Conservation (phyloP, 2,113 vertebrate genomes). For the Smithornis capensis region DNA sequence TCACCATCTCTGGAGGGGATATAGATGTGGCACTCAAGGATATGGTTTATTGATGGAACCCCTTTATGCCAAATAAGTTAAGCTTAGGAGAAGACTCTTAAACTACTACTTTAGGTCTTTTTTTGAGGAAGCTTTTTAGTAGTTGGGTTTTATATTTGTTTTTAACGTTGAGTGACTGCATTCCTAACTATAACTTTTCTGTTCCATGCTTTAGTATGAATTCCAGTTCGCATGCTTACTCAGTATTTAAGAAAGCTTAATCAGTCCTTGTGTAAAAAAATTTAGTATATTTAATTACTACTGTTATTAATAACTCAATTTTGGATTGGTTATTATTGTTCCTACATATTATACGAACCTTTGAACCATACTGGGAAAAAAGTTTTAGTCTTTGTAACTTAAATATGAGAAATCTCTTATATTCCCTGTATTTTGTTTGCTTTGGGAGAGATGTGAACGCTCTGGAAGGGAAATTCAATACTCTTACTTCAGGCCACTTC, state of each 20-base stretch:
- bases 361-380: not conserved
- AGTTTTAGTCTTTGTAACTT: not conserved
- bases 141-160: not conserved
- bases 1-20: not conserved
- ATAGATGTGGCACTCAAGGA: not conserved
- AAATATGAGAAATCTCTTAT: not conserved
- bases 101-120: not conserved
- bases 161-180: not conserved
- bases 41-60: fast-evolving
- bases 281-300: not conserved
- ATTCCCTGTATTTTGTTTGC: not conserved
- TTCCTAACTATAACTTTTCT: not conserved
- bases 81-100: not conserved
- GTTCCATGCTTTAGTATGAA: not conserved
- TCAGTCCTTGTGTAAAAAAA: not conserved
- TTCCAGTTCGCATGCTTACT: not conserved
- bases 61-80: not conserved
- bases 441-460: not conserved
- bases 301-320: not conserved
- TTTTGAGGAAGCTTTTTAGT: not conserved
- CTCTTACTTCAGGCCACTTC: not conserved
- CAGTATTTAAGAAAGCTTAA: not conserved
- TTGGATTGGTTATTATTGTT: not conserved
- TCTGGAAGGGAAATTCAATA: not conserved
- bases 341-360: not conserved